Base-by-base conservation (phyloP, 2,113 vertebrate species). In the Symphodus melops region DNA sequence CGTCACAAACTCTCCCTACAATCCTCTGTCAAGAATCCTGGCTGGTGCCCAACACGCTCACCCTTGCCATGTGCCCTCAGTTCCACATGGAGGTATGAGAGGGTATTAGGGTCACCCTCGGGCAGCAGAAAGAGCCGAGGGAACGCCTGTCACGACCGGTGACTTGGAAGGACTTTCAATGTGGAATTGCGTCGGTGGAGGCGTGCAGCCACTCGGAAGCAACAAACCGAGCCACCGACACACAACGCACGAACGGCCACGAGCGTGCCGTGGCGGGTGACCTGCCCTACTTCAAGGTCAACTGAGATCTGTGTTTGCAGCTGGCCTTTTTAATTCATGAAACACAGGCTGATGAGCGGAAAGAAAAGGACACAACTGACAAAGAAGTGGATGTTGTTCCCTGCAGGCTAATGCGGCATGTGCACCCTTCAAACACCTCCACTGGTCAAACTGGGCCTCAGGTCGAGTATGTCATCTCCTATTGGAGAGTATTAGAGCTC, bases 61-160 rank as follows among this genome's bases (percentile, higher is more conserved):
- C 37, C 77, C 52, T 72, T 46, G 57, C 59, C 68, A 51, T 55
- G 75, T 72, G 83, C 69, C 52, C 64, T 54, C 57, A 36, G 69
- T 79, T 78, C 62, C 70, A 70, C 83, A 75, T 75, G 63, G 68
- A 73, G 82, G 59, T 62, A 57, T 42, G 52, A 49, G n/a, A 64
- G 63, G 80, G 62, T 75, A 77, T 74, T 58, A 72, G 79, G 83
- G 76, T 84, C 69, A 85, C 39, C 75, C 39, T 23, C 41, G 11
- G 21, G 64, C 55, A 69, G 54, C 59, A 53, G 70, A 79, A 67
- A 59, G 69, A 82, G 81, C 78, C 76, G 39, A 56, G 76, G 79
- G 81, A 84, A 82, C 77, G 64, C 66, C 72, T 84, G 83, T 88
- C 86, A 86, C 17, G 65, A 76, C 68, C 81, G 71, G 78, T 89